Evolutionary conservation across 2,797 vertebrate species (phyloP).

Genomic region (Muraenolepis orangiensis): DNA sequence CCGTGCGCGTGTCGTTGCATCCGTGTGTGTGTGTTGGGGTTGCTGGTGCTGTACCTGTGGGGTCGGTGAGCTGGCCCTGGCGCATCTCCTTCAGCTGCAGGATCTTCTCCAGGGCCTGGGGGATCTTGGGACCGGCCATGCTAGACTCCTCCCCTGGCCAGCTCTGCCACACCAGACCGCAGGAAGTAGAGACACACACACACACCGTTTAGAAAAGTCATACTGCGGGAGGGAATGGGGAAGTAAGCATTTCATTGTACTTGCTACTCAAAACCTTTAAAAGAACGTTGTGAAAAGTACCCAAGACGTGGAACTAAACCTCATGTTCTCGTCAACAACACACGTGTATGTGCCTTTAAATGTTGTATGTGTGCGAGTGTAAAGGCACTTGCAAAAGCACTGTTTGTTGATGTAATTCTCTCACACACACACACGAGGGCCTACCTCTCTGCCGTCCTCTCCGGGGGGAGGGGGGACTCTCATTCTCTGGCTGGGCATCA

Average conservation of each 20-base stretch:
- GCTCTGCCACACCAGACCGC: constrained; percentile 25
- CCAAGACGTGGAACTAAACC: no score
- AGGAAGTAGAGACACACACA: neutral
- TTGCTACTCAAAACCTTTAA: no score
- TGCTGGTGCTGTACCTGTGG: constrained; percentile 67
- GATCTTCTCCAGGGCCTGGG: constrained; percentile 91
- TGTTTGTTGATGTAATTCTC: neutral
- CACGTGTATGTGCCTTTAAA: no score
- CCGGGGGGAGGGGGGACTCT: constrained; percentile 85
- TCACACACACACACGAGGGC: neutral
- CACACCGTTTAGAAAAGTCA: no score
- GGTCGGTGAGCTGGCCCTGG: constrained; percentile 83
- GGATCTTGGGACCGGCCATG: constrained; percentile 84
- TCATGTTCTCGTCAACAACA: no score
- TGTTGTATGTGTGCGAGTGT: neutral
- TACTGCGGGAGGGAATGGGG: no score
- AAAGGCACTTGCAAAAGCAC: neutral
- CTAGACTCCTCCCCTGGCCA: constrained; percentile 82
- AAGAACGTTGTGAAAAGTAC: no score
- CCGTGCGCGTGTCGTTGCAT: no score
- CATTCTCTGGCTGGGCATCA: constrained; percentile 71
- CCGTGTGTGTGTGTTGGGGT: neutral
- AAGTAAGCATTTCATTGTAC: no score
- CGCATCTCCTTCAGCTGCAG: constrained; percentile 92
- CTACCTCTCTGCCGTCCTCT: constrained; percentile 84